Conservation (phyloP, 2,797 vertebrate genomes). For the Pitangus sulphuratus region DNA sequence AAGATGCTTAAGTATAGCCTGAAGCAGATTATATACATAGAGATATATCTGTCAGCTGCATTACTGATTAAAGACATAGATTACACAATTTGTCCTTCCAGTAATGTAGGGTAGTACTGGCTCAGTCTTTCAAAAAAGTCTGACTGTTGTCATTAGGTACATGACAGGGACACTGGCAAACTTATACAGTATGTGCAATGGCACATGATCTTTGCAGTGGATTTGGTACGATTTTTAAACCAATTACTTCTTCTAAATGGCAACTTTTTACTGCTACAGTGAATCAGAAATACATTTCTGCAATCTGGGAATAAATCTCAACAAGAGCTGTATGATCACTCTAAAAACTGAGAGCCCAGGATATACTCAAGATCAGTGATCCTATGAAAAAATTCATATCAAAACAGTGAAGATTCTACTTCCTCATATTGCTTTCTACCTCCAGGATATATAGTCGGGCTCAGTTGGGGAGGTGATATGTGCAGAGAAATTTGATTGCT, state of each 20-base stretch:
- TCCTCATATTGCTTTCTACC: constrained; percentile 2
- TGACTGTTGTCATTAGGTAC: neutral
- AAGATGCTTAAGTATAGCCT: neutral
- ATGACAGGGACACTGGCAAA: neutral
- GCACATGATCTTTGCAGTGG: neutral
- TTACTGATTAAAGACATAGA: neutral
- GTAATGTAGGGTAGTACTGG: neutral
- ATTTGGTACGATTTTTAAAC: neutral
- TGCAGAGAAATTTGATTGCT: neutral
- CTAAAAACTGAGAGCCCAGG: neutral
- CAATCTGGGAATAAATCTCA: neutral
- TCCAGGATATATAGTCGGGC: neutral
- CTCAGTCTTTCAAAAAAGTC: neutral
- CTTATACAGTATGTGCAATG: neutral
- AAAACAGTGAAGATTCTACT: neutral
- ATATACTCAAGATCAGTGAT: neutral
- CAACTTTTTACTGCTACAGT: neutral
- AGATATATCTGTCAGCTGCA: neutral
- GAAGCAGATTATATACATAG: neutral
- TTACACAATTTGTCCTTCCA: neutral
- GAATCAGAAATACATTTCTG: neutral
- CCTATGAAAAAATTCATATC: neutral
- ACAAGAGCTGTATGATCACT: neutral
- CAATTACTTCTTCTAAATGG: neutral
- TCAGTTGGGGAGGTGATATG: neutral